phyloP scores from a whole-genome alignment of 2,113 vertebrate species.

The Sinocyclocheilus grahami region DNA sequence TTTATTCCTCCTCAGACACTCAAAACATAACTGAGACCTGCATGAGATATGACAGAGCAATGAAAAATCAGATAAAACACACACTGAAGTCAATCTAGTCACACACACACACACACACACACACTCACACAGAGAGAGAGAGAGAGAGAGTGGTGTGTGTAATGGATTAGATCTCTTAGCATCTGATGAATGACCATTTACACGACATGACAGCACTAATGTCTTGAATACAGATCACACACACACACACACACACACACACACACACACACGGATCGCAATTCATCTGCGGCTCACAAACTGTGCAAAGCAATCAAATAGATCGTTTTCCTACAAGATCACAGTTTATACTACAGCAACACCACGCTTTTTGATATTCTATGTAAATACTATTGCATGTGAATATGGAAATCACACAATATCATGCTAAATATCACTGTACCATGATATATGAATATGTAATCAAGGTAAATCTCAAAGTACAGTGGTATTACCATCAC shows the following conservation, averaged over 20 bases:
- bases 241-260: conserved; percentile 34
- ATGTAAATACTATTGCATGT: not conserved
- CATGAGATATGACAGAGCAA: no score
- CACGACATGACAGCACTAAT: conserved; percentile 67
- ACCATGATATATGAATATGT: not conserved
- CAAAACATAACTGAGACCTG: not conserved
- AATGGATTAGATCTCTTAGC: conserved; percentile 72
- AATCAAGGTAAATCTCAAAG: not conserved
- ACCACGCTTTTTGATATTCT: not conserved
- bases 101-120: conserved; percentile 30
- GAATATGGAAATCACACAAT: not conserved
- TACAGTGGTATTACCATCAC: not conserved
- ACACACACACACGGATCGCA: not conserved
- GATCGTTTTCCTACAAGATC: not conserved
- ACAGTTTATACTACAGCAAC: not conserved
- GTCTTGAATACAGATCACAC: conserved; percentile 52
- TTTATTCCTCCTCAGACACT: not conserved
- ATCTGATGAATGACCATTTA: conserved; percentile 71
- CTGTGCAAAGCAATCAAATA: not conserved
- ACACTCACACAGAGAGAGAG: conserved; percentile 42
- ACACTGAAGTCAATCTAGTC: conserved; percentile 36
- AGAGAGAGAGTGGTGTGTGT: conserved; percentile 57
- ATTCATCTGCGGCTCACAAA: conserved; percentile 7
- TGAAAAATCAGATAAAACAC: not conserved
- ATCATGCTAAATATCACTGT: not conserved